Percentiles rank a stretch among this genome's conserved stretches.
These are phyloP conservation scores for Cotesia chilonis DNA, from an alignment of 1,140 invertebrate genomes.

Conservation along the genomic window DNA sequence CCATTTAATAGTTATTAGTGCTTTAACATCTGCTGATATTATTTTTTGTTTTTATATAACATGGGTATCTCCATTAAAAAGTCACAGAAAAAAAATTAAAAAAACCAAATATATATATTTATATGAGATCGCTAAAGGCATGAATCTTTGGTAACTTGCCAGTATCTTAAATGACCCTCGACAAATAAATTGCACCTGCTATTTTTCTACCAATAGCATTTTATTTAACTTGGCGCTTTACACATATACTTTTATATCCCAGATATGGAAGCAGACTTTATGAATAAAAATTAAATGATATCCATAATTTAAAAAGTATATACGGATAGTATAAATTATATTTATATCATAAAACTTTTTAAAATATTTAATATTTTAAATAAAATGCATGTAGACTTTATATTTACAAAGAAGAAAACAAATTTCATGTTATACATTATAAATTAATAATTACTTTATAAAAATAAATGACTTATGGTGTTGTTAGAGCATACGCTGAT, in stretches of 20 bases:
- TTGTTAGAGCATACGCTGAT: not conserved
- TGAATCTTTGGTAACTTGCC: constrained; percentile 30
- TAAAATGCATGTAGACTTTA: no score
- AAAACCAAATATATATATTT: not conserved
- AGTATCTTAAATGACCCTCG: constrained; percentile 25
- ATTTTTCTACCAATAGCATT: constrained; percentile 26
- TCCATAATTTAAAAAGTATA: not conserved
- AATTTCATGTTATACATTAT: no score
- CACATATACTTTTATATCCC: constrained; percentile 3
- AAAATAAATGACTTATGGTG: not conserved
- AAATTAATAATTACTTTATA: not conserved
- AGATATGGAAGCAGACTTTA: not conserved
- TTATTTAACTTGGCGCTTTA: not conserved
- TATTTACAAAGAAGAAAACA: no score
- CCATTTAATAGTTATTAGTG: no score
- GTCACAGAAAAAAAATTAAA: not conserved
- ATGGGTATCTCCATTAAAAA: no score
- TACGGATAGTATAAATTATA: constrained; percentile 5
- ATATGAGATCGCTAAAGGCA: not conserved
- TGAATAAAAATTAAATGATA: not conserved
- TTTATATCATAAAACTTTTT: not conserved
- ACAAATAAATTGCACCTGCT: constrained; percentile 36
- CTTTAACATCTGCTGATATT: no score
- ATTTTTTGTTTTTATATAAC: no score
- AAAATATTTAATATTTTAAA: not conserved